Evolutionary conservation across 2,113 vertebrate species (phyloP), one percentile per base, ranked within the genome.

Genomic region (Hydrochoerus hydrochaeris): DNA sequence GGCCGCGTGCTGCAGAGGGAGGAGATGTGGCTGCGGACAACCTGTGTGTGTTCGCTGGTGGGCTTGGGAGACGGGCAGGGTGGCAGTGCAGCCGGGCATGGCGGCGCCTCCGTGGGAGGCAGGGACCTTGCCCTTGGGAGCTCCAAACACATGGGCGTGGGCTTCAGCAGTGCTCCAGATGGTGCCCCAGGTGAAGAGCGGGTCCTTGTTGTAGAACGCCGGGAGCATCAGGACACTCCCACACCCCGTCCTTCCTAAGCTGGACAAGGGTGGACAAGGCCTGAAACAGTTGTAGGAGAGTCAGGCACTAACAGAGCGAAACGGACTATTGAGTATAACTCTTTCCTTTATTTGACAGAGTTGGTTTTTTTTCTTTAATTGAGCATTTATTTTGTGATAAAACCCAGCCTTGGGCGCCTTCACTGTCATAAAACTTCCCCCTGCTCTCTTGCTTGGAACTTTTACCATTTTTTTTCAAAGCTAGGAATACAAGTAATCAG

Each of bases 321-420:
- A 1, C 13, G 22, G 4, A 1, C 35, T 92, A 1, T 46, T 91
- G 54, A 28, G 1, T 85, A 16, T 57, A 41, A 65, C 62, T 46
- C 54, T 41, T 49, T 75, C 32, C 32, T 75, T 87, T 52, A 60
- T 44, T 26, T 85, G 10, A 3, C 19, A 24, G 77, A 84, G 17
- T 38, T 44, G 41, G 16, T 19, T 58, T 44, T 49, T 90, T 93
- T 84, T 71, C 30, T 63, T 73, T 8, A 46, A 77, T 16, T 92
- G 44, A 92, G 63, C 46, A 84, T 54, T 94, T 92, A 57, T 65
- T 95, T 46, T 95, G 41, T 88, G 73, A 38, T 35, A 57, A 46
- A 73, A 54, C 28, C 46, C 5, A 82, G 63, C 30, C 13, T 30
- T 22, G 32, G n/a, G 28, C 71, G 1, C 44, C 24, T 84, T 77